Evolutionary conservation across 37 sponge, comb jelly and placozoan genomes (phyloP), one percentile per base, ranked within the genome.

Genomic region (Chondrosia reniformis): DNA sequence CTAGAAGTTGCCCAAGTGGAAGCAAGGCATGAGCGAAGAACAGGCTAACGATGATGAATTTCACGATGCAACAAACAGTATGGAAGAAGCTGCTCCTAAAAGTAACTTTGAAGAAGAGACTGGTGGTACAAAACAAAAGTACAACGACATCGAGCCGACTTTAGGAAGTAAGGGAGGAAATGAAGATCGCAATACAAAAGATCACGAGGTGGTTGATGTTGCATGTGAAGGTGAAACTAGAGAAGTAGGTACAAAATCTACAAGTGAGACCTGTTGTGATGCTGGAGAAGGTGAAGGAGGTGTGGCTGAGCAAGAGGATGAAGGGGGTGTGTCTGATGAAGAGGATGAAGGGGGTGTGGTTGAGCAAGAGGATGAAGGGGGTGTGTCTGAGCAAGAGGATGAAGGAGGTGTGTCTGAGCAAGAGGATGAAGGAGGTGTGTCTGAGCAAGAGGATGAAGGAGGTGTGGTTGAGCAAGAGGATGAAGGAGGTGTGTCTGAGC

Each of bases 381-480:
- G 42, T 38, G 43, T 25, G 61, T 25, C 22, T 59, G 61, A 30
- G 8, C 30, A 69, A 6, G 72, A 43, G 1, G 38, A 12, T 37
- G 72, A 12, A 0, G 43, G 21, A 21, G 66, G 7, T 64, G 77
- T 30, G 4, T 8, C 58, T 59, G 63, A 58, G 8, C 63, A 37
- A 19, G 79, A 58, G 13, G 63, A 42, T 33, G 63, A 45, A 2
- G 79, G 45, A 32, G 79, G 24, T 3, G 36, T 15, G 6, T 27
- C 15, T 32, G 55, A 33, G 45, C 52, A 44, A 45, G 36, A 4
- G 10, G 33, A 58, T 33, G 67, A 52, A 46, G 80, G 25, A 30
- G 80, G 63, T 31, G 82, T 42, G 56, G 78, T 9, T 38, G 46
- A 56, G 43, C 67, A 40, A 63, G 37, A 42, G 6, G 69, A 78